A percentile compares a stretch with the other conserved stretches of the same genome.
Conservation (phyloP, 1,140 invertebrate genomes). For the Solen grandis region DNA sequence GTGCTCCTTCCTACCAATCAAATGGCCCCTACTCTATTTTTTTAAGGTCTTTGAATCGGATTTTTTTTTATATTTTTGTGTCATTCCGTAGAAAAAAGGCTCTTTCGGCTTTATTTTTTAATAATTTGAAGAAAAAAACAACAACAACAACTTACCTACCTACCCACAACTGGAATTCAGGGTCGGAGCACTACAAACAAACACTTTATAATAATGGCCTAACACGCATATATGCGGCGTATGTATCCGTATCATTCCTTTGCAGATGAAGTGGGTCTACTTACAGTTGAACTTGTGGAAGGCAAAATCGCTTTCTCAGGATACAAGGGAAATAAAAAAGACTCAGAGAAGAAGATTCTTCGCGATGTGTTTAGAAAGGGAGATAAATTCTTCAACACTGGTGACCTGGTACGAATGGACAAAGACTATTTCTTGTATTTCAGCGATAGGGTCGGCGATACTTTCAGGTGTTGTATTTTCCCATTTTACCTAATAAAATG, state of each 20-base stretch:
- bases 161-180: too few species aligned
- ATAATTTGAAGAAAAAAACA: too few species aligned
- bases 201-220: too few species aligned
- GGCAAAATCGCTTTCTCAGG: slow-evolving; percentile 26
- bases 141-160: too few species aligned
- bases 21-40: background rate
- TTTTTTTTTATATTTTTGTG: background rate
- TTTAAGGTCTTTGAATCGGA: background rate
- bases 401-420: slow-evolving; percentile 59
- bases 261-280: slow-evolving; percentile 48
- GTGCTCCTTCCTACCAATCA: background rate
- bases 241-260: background rate
- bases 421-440: too few species aligned
- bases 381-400: too few species aligned
- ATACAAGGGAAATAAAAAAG: slow-evolving; percentile 56
- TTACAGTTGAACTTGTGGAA: slow-evolving; percentile 11
- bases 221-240: too few species aligned
- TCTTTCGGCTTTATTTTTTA: background rate
- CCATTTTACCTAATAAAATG: too few species aligned
- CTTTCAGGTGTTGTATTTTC: slow-evolving; percentile 65
- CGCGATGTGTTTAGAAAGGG: slow-evolving; percentile 60
- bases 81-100: background rate
- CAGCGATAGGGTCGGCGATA: slow-evolving; percentile 73
- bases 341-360: slow-evolving; percentile 57
- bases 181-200: too few species aligned